These are phyloP conservation scores for Cavia aperea DNA, from an alignment of 2,113 vertebrate genomes.

Conservation along the genomic window DNA sequence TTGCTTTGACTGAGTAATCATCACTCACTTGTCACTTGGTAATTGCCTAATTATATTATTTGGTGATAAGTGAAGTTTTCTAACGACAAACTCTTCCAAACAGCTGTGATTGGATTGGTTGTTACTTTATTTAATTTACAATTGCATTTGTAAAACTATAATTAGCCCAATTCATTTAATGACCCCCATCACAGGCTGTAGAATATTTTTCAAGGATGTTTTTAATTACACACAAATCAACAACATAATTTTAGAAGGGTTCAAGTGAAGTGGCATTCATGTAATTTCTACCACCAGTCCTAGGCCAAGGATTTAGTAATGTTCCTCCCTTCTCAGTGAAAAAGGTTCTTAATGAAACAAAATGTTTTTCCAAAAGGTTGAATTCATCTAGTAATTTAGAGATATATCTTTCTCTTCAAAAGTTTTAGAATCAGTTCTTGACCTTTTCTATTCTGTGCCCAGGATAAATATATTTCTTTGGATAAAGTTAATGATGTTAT, in stretches of 20 bases:
- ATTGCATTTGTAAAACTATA: slow-evolving; percentile 61
- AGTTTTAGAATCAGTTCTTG: slow-evolving; percentile 53
- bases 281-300: slow-evolving; percentile 31
- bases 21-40: slow-evolving; percentile 52
- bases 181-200: slow-evolving; percentile 20
- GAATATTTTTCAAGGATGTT: slow-evolving; percentile 37
- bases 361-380: slow-evolving; percentile 55
- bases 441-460: slow-evolving; percentile 54
- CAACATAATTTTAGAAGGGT: slow-evolving; percentile 37
- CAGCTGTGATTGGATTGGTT: slow-evolving; percentile 60
- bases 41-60: slow-evolving; percentile 62
- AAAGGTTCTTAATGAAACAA: slow-evolving; percentile 36
- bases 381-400: slow-evolving; percentile 52
- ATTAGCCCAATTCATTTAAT: slow-evolving; percentile 59
- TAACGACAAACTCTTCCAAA: slow-evolving; percentile 58
- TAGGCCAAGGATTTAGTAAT: slow-evolving; percentile 18
- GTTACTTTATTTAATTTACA: slow-evolving; percentile 62
- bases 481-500: slow-evolving; percentile 58
- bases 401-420: slow-evolving; percentile 44
- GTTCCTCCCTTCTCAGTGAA: not conserved
- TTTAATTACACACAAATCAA: slow-evolving; percentile 43
- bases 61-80: slow-evolving; percentile 55
- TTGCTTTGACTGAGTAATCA: slow-evolving; percentile 32
- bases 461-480: slow-evolving; percentile 64
- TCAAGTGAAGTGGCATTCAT: not conserved